Base-by-base conservation (phyloP, 2,113 vertebrate species). In the Colinus virginianus region DNA sequence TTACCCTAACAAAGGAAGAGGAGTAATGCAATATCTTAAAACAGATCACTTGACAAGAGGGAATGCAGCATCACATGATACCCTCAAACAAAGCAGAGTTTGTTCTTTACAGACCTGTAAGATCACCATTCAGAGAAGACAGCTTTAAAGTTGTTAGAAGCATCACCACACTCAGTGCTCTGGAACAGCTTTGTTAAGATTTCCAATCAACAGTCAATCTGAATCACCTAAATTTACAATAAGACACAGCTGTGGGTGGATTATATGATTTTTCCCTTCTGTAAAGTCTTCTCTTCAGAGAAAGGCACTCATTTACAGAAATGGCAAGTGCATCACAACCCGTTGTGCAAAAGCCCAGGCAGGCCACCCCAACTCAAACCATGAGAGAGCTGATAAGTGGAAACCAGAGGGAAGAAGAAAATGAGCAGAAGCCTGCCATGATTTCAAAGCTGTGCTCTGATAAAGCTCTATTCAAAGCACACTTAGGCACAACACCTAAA, bases 151-250 rank as follows among this genome's bases (percentile, higher is more conserved):
- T 2, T 4, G 1, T 7, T 6, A 19, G 45, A 49, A 36, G 22
- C 49, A 71, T 20, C n/a, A 3, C 34, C 15, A 7, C 3, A n/a
- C 9, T 43, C 84, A 22, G 0, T 1, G 45, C 40, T 22, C 75
- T 18, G 32, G 20, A 56, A 6, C 23, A 62, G 76, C 46, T 25
- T 30, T 1, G 23, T 8, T 2, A 6, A 45, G 9, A 10, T 12
- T 75, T 32, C 46, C 0, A 0, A 28, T 1, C 69, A 59, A 53
- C 40, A 26, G 68, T 4, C 0, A 0, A n/a, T 25, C 1, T 11
- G n/a, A 7, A 40, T 11, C 28, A 8, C 26, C 51, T 53, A 53
- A 28, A 8, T 45, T 5, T 25, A 23, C 5, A 42, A 74, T 22
- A 61, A 19, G 4, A 64, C 15, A 46, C 56, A 21, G 7, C 34